Percentiles rank a stretch among this genome's conserved stretches.
These are phyloP conservation scores for Balaenoptera acutorostrata DNA, from an alignment of 2,113 vertebrate genomes.

Conservation along the genomic window DNA sequence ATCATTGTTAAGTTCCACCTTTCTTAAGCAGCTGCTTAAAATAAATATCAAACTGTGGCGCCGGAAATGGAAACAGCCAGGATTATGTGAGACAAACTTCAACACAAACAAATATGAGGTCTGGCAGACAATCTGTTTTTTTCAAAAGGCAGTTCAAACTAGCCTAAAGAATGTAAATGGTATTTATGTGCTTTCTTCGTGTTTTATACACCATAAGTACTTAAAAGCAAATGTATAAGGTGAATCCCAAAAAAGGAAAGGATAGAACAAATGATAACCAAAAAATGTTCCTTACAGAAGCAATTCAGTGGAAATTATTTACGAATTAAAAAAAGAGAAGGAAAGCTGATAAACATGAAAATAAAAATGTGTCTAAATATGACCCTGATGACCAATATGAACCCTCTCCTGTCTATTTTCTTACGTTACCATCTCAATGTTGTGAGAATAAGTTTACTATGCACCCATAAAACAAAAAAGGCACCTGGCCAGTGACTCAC, in stretches of 20 bases:
- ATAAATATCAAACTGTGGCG: slow-evolving; percentile 20
- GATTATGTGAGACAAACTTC: not conserved
- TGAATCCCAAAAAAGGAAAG: not conserved
- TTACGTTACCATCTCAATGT: not conserved
- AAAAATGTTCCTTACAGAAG: not conserved
- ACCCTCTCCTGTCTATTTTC: not conserved
- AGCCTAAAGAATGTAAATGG: not conserved
- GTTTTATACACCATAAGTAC: not conserved
- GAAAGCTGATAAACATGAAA: not conserved
- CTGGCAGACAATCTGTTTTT: slow-evolving; percentile 13
- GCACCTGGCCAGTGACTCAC: not conserved
- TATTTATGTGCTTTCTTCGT: not conserved
- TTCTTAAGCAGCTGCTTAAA: slow-evolving; percentile 43
- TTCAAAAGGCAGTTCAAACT: slow-evolving; percentile 25
- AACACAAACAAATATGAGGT: not conserved
- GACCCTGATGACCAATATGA: not conserved
- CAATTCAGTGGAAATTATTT: not conserved
- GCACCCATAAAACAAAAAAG: not conserved
- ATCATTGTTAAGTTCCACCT: slow-evolving; percentile 37
- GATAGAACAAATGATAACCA: not conserved
- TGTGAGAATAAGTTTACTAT: not conserved
- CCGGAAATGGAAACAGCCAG: not conserved
- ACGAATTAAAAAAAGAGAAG: not conserved
- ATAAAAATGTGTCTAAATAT: not conserved
- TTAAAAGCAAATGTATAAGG: not conserved